Percentiles rank a stretch among this genome's conserved stretches.
Conservation (phyloP, 1,140 invertebrate species). For the Eueides isabella region DNA sequence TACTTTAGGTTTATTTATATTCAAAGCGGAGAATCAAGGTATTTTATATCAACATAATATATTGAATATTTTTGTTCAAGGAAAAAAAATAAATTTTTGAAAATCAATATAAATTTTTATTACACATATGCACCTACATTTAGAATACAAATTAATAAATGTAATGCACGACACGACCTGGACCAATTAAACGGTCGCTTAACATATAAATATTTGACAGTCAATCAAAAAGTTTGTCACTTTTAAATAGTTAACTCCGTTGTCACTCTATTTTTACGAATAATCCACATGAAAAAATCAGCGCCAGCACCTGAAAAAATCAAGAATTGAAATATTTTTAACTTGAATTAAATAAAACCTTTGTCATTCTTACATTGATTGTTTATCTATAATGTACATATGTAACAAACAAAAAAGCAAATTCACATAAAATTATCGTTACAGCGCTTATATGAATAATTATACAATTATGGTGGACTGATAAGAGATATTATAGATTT, state of each 20-base stretch:
- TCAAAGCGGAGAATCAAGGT: too few relatives aligned
- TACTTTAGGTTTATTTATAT: neutral
- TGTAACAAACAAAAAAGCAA: too few relatives aligned
- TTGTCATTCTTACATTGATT: too few relatives aligned
- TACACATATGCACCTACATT: constrained; percentile 46
- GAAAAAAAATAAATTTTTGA: constrained; percentile 12
- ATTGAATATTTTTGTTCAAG: neutral
- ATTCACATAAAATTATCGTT: too few relatives aligned
- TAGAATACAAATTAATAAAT: constrained; percentile 61
- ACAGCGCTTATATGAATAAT: too few relatives aligned
- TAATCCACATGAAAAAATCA: constrained; percentile 88
- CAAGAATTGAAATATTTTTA: neutral
- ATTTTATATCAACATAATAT: constrained; percentile 9
- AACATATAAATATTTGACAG: constrained; percentile 35
- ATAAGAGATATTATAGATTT: too few relatives aligned
- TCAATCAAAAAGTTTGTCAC: constrained; percentile 47
- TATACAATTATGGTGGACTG: too few relatives aligned
- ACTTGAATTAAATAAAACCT: too few relatives aligned
- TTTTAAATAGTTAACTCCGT: constrained; percentile 22
- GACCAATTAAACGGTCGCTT: constrained; percentile 15
- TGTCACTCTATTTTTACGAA: constrained; percentile 88
- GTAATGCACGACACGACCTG: constrained; percentile 39
- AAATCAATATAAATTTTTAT: constrained; percentile 40
- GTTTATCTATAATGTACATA: too few relatives aligned
- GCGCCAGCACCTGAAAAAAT: constrained; percentile 86